These are phyloP conservation scores for rat (Rattus norvegicus) DNA, from an alignment of 2,113 vertebrate species.

Conservation along the genomic window GRCr8 NC_086023.1:111230501-111231000, in stretches of 20 bases:
- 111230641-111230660: not conserved
- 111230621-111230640: not conserved
- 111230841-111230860: constrained; percentile 49
- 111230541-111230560: not conserved
- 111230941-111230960: constrained; percentile 48
- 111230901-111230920: not conserved
- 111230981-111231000: not conserved
- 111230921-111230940: constrained; percentile 20
- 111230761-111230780: constrained; percentile 63
- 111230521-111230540: constrained; percentile 23
- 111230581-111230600: constrained; percentile 29
- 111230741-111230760: constrained; percentile 42
- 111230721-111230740: constrained; percentile 52
- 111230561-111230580: not conserved
- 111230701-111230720: not conserved
- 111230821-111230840: constrained; percentile 46
- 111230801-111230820: constrained; percentile 58
- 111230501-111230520: constrained; percentile 26
- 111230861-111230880: constrained; percentile 8
- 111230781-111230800: constrained; percentile 14
- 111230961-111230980: constrained; percentile 13
- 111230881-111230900: constrained; percentile 41
- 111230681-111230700: not conserved
- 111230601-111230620: constrained; percentile 29
- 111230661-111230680: not conserved